Evolutionary conservation across 2,113 vertebrate genomes (phyloP).

Genomic region (Leptobrachium ailaonicum): DNA sequence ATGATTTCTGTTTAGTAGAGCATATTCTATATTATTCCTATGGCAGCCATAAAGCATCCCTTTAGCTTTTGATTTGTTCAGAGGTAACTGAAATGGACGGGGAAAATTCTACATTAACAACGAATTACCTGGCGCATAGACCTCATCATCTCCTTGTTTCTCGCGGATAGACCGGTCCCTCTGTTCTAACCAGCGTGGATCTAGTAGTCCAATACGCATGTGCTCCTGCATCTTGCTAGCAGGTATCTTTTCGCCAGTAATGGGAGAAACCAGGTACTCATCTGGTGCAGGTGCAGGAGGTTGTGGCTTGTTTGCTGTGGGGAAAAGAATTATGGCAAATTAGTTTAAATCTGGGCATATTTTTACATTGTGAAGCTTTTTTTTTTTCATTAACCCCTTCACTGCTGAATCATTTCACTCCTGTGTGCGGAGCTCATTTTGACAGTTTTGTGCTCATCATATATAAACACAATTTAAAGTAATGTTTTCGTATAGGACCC

Average conservation of each 20-base stretch:
- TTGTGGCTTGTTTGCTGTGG: slow-evolving; percentile 84
- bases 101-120: background rate
- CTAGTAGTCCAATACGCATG: slow-evolving; percentile 96
- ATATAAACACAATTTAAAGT: too few relatives aligned
- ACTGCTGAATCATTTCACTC: too few relatives aligned
- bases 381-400: too few relatives aligned
- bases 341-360: background rate
- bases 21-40: too few relatives aligned
- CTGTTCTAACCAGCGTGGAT: slow-evolving; percentile 96
- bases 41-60: too few relatives aligned
- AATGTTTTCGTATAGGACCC: too few relatives aligned
- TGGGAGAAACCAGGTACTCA: slow-evolving; percentile 96
- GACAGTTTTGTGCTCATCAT: too few relatives aligned
- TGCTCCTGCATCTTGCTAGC: slow-evolving; percentile 99
- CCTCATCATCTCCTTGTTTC: slow-evolving; percentile 94
- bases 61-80: too few relatives aligned
- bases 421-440: too few relatives aligned
- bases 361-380: too few relatives aligned
- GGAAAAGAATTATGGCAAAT: slow-evolving; percentile 30
- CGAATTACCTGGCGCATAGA: slow-evolving; percentile 85
- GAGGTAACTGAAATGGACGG: too few relatives aligned
- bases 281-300: slow-evolving; percentile 74
- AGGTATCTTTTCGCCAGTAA: slow-evolving; percentile 95
- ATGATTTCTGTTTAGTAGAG: too few relatives aligned
- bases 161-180: slow-evolving; percentile 92